These are phyloP conservation scores for Ethmia dodecea DNA, from an alignment of 2,888 invertebrate species.

Conservation along the genomic window DNA sequence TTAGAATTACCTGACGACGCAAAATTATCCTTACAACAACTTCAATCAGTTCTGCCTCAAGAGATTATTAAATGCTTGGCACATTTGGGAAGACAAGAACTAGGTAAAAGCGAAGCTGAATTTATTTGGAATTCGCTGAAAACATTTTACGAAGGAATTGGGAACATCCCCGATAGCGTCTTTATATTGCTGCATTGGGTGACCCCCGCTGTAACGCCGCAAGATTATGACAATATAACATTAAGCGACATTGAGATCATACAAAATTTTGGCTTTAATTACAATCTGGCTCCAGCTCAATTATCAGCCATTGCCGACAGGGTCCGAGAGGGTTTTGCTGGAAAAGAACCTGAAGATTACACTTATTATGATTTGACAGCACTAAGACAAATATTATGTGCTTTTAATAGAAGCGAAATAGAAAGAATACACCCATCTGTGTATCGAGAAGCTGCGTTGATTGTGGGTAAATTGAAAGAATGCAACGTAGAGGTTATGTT, in stretches of 20 bases:
- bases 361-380: conserved; percentile 74
- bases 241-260: conserved; percentile 72
- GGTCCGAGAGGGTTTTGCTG: conserved; percentile 70
- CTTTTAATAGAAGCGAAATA: conserved; percentile 73
- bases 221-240: conserved; percentile 71
- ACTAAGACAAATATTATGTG: conserved; percentile 74
- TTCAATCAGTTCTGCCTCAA: conserved; percentile 39
- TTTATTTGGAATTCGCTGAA: conserved; percentile 55
- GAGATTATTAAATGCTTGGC: conserved; percentile 51
- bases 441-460: conserved; percentile 64
- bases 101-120: conserved; percentile 39
- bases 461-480: conserved; percentile 59
- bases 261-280: conserved; percentile 72
- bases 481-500: conserved; percentile 59
- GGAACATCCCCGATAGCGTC: conserved; percentile 57
- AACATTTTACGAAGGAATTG: conserved; percentile 40
- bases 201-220: conserved; percentile 57
- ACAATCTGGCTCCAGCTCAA: conserved; percentile 53
- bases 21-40: conserved; percentile 29
- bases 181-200: conserved; percentile 64
- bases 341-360: conserved; percentile 74
- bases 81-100: conserved; percentile 45
- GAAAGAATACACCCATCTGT: conserved; percentile 69
- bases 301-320: conserved; percentile 64
- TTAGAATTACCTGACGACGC: conserved; percentile 33